Evolutionary conservation across 2,888 invertebrate species (phyloP), one percentile per base, ranked within the genome.

Genomic region (Sarcophaga carnaria): DNA sequence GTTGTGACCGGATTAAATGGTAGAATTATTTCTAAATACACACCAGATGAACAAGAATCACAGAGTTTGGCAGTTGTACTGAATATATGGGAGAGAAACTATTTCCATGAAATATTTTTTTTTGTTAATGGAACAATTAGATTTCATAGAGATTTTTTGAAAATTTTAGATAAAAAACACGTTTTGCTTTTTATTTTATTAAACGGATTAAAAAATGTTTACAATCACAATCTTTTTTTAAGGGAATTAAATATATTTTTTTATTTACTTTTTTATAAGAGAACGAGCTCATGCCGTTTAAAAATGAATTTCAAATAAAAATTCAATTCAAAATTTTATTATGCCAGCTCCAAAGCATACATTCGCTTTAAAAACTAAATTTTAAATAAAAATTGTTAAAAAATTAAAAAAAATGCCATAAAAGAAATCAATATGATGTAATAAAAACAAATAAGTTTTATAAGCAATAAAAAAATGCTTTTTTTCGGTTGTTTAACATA

Each of bases 1-100:
- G 60, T 66, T 80, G 71, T 45, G 22, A 72, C 22, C 60, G 60
- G 84, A 71, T 80, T 80, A 76, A 72, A 83, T 67, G 12, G 5
- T 27, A 71, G 59, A n/a, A 49, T 25, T 63, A 17, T 37, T 45
- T 69, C 10, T 22, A 27, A 62, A 8, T 12, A 20, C 10, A 20
- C 10, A 45, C 10, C 47, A 64, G 64, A 59, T 71, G 59, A 82
- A 59, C 8, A 22, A 4, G 14, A 84, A 70, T 80, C 79, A 69
- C 27, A 49, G 70, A 74, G 64, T 79, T 1, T 59, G 14, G 6
- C 14, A 12, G n/a, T 37, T 20, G 64, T 37, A 10, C n/a, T 71
- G 22, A 0, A 59, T 3, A 45, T 20, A 74, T n/a, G 12, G 14
- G 4, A 47, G 20, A 63, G 59, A 80, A 60, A 54, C 12, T 54